Evolutionary conservation across 1,140 invertebrate genomes (phyloP), one percentile per base, ranked within the genome.

Genomic region (Papilio polytes): DNA sequence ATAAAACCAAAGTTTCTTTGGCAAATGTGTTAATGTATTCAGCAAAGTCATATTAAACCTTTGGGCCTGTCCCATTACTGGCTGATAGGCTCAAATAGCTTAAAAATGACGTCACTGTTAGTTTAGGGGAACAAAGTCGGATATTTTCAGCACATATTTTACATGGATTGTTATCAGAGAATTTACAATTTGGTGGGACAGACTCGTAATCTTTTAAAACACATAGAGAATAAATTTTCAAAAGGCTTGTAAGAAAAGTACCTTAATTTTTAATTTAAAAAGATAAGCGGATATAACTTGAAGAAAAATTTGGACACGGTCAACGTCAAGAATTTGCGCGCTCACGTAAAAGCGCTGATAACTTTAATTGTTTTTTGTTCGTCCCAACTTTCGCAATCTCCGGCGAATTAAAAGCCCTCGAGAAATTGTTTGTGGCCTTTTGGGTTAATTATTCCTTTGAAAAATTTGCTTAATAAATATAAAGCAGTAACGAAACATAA

Each of bases 331-430:
- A 70, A 31, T 70, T 70, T 70, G 0, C 63, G 63, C 63, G 22
- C 3, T 70, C 63, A 36, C 26, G 63, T 70, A 70, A 70, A 70
- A 70, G 63, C 63, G 31, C 22, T 70, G 63, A 31, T 70, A 70
- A 70, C 63, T 70, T 70, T 70, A 36, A 70, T 70, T 70, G 63
- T 70, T 70, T 70, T 70, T 31, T 70, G 63, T 70, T 70, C 63
- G 63, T n/a, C 63, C 22, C 15, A 70, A 70, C 63, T 70, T 70
- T 70, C 26, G 26, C 63, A 70, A 70, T 70, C 63, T 70, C 63
- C 63, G 63, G 63, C 22, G 26, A 70, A 70, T 70, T 70, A 70
- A 70, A 70, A 70, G 26, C 59, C 20, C 63, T 70, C 63, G 63
- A 26, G 63, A 36, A 70, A 70, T 70, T 70, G 63, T 31, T 70